A percentile compares a stretch with the other conserved stretches of the same genome.
phyloP scores from a whole-genome alignment of 2,113 vertebrate species.

The Hippocampus zosterae region DNA sequence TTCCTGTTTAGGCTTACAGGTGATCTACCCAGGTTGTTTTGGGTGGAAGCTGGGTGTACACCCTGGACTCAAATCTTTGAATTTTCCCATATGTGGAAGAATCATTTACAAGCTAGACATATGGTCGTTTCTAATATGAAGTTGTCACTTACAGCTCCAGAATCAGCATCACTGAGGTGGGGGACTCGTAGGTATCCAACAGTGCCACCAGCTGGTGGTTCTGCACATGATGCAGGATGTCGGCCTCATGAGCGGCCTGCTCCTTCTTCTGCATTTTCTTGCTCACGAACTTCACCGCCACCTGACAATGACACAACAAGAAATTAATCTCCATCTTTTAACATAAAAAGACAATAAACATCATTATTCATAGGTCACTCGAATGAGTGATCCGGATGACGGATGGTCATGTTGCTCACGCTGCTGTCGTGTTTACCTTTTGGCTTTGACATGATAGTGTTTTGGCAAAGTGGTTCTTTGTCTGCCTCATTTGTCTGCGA shows the following conservation, averaged over 20 bases:
- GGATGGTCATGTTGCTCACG: no score
- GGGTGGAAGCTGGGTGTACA: not conserved
- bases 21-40: not conserved
- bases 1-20: not conserved
- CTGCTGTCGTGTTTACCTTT: no score
- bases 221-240: slow-evolving; percentile 84
- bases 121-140: not conserved
- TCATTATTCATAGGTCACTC: no score
- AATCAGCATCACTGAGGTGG: slow-evolving; percentile 83
- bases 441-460: no score
- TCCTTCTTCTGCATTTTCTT: slow-evolving; percentile 98
- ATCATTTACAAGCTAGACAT: not conserved
- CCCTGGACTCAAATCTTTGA: not conserved
- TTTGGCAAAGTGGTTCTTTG: no score
- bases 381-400: no score
- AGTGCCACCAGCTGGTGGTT: slow-evolving; percentile 88
- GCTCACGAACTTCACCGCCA: slow-evolving; percentile 92
- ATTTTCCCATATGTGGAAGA: not conserved
- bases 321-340: no score
- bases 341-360: no score
- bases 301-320: slow-evolving; percentile 35
- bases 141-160: slow-evolving; percentile 83
- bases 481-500: no score
- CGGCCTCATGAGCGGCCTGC: slow-evolving; percentile 90
- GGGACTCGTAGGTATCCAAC: slow-evolving; percentile 87